Evolutionary conservation across 1,140 invertebrate species (phyloP), one percentile per base, ranked within the genome.

Genomic region (Heterodera carotae): DNA sequence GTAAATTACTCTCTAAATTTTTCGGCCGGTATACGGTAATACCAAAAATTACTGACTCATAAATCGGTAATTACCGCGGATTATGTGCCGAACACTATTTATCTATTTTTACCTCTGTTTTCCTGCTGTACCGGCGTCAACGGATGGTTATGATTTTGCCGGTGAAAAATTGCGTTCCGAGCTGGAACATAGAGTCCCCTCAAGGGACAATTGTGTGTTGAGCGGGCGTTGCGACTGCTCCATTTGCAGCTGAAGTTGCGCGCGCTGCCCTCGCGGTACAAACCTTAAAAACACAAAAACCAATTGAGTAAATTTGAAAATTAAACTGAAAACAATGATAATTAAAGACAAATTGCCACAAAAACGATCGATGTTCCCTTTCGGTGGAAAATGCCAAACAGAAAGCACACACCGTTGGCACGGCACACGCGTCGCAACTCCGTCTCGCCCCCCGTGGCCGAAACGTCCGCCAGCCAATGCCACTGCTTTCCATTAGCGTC

Each of bases 391-490:
- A 43, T 43, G 48, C 48, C 22, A 56, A 22, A 15, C 48, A n/a
- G 15, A 56, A 53, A 56, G 5, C 12, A 56, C 48, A 56, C 22
- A 22, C 48, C 48, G 22, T 56, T 15, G 12, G 48, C 48, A 56
- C 48, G 48, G 18, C 48, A 56, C 48, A 18, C 48, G 48, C 48
- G 48, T 18, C 48, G 48, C 48, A 56, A 22, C 12, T 56, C 48
- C 48, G 48, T 22, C 18, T 56, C 48, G 48, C 48, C 48, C 48
- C 48, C 48, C 15, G 48, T 5, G 48, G 48, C 48, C 12, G 48
- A 56, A 56, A 56, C 48, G 48, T 56, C 48, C 15, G 48, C 48
- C 48, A 56, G 48, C 48, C 48, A 56, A 56, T 56, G 48, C 48
- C 48, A 56, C 22, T 56, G 12, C 22, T 56, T 56, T 12, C 48